Evolutionary conservation across 2,888 invertebrate species (phyloP).

Genomic region (Graphium colonna): DNA sequence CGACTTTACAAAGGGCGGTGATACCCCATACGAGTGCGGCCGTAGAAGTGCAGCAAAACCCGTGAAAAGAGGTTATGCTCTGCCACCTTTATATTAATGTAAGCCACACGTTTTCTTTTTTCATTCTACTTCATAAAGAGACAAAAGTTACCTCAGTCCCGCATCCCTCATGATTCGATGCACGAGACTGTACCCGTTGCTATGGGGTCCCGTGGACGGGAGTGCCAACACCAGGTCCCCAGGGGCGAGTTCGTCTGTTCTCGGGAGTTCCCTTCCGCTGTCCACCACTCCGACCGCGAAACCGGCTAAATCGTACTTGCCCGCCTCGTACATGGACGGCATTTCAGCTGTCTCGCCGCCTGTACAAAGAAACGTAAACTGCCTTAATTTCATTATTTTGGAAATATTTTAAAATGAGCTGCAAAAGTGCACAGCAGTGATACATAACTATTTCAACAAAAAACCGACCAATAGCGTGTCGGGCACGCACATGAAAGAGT

Average conservation of each 20-base stretch:
- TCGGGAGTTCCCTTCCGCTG: conserved; percentile 84
- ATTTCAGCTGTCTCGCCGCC: conserved; percentile 98
- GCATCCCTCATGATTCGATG: conserved; percentile 86
- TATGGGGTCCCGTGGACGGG: conserved; percentile 95
- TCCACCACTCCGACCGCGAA: conserved; percentile 97
- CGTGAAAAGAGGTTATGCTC: no score
- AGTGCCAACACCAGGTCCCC: conserved; percentile 93
- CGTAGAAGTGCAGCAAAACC: no score
- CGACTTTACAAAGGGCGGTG: no score
- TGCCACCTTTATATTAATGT: no score
- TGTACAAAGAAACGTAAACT: conserved; percentile 50
- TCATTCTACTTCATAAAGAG: no score
- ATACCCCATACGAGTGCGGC: no score
- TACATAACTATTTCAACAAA: no score
- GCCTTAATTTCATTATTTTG: neutral
- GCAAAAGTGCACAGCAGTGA: no score
- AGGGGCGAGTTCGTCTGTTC: conserved; percentile 80
- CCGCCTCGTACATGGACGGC: conserved; percentile 94
- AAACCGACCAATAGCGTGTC: no score
- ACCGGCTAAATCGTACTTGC: conserved; percentile 97
- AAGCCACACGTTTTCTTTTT: no score
- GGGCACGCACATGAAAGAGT: no score
- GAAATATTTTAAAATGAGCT: neutral
- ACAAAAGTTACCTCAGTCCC: conserved; percentile 80
- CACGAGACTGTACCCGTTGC: conserved; percentile 96